Base-by-base conservation (phyloP, 2,797 vertebrate genomes). In the Protonibea diacanthus region DNA sequence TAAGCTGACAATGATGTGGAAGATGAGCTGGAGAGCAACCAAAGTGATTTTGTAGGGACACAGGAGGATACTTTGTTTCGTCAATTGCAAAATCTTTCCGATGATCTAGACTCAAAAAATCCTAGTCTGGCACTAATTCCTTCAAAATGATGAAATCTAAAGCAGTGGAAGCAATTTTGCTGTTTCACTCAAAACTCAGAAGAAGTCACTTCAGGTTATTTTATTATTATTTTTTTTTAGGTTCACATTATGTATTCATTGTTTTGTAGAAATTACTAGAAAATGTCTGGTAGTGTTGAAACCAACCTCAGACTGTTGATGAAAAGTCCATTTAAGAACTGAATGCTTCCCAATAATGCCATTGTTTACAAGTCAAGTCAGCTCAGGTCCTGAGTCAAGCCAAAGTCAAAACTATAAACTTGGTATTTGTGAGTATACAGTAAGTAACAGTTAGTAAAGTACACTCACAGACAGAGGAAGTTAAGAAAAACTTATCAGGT, bases 1-100 rank as follows among this genome's bases (percentile, higher is more conserved):
- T 40, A 42, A 44, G 25, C 21, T 52, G 25, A 68, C 55, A 75
- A 38, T 53, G 44, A 80, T 59, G 44, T 71, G 52, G 17, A 59
- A 20, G 5, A 66, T 25, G 15, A 55, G 40, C 40, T 47, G 40
- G 21, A 62, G 49, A 62, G n/a, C 57, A 61, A 42, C n/a, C 20
- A 12, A 17, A 45, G 69, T 29, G 27, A 63, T 71, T 52, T 58
- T 61, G 5, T 18, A 2, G 33, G 9, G 25, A 71, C 10, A 42
- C 4, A 2, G 7, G 15, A 47, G 14, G 40, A 29, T 7, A 49
- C 2, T 10, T 11, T 33, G 5, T 45, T 15, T 14, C n/a, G 18
- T 58, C 5, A 17, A 2, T 40, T 14, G 42, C 13, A 57, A 38
- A 49, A 20, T 66, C 23, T 58, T 15, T 17, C 10, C 4, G 48